Conservation (phyloP, 2,113 vertebrate genomes). For the Puntigrus tetrazona region DNA sequence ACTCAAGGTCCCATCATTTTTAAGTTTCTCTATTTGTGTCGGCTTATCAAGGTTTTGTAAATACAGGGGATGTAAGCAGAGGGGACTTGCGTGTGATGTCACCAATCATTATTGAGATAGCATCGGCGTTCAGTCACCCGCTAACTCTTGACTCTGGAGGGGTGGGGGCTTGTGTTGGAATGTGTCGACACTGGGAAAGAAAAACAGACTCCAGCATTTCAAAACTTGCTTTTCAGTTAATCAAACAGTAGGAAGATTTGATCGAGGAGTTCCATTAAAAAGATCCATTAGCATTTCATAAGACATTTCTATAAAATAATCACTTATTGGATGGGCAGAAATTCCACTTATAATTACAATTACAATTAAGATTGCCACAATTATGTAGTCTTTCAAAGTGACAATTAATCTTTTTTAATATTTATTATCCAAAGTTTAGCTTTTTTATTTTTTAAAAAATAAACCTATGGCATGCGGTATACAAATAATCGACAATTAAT, state of each 20-base stretch:
- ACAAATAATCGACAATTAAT: too few relatives aligned
- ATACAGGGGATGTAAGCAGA: constrained; percentile 24
- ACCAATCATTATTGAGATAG: constrained; percentile 33
- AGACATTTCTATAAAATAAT: not conserved
- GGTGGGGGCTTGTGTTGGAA: not conserved
- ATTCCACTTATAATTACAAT: too few relatives aligned
- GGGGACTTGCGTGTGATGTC: not conserved
- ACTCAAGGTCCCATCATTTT: not conserved
- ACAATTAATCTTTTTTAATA: too few relatives aligned
- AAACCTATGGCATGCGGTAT: too few relatives aligned
- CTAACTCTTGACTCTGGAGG: not conserved
- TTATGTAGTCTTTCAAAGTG: too few relatives aligned
- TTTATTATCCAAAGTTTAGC: too few relatives aligned
- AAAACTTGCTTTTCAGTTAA: not conserved
- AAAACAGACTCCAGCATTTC: not conserved
- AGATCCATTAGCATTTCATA: not conserved
- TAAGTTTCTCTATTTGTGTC: not conserved
- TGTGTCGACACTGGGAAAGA: not conserved
- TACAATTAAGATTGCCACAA: too few relatives aligned
- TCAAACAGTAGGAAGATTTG: not conserved
- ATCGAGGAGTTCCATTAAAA: not conserved
- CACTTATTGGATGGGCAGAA: not conserved
- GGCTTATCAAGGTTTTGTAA: constrained; percentile 15
- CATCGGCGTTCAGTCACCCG: not conserved
- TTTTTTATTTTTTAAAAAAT: too few relatives aligned